phyloP scores from a whole-genome alignment of 2,113 vertebrate genomes.

The Amphiprion percula region DNA sequence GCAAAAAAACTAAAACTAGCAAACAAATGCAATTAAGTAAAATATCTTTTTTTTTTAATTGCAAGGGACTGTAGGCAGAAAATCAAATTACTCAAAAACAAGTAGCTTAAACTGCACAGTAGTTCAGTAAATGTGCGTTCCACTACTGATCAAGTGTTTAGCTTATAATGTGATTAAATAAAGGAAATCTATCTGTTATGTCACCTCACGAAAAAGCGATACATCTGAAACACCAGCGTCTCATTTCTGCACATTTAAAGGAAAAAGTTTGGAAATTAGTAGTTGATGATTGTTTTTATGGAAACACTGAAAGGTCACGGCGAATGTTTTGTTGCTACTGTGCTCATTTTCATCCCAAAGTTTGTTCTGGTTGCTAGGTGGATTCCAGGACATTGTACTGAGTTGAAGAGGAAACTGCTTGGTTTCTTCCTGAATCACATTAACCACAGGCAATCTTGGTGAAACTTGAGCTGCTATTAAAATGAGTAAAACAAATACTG shows the following conservation, averaged over 20 bases:
- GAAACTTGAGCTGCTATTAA: constrained; percentile 37
- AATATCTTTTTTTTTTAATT: too few species aligned
- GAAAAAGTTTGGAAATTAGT: constrained; percentile 26
- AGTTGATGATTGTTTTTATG: constrained; percentile 52
- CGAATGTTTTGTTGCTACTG: constrained; percentile 26
- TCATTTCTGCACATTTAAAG: constrained; percentile 27
- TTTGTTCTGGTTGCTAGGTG: constrained; percentile 75
- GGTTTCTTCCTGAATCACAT: constrained; percentile 74
- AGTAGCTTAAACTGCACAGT: not conserved
- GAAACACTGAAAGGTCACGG: constrained; percentile 54
- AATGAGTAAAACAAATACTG: constrained; percentile 44
- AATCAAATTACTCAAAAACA: not conserved
- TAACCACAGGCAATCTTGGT: constrained; percentile 50
- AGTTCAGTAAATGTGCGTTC: too few species aligned
- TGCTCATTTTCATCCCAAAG: constrained; percentile 19
- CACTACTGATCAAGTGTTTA: not conserved
- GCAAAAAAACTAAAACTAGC: too few species aligned
- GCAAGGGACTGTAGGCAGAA: too few species aligned
- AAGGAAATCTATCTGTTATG: constrained; percentile 6
- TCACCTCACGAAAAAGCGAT: not conserved
- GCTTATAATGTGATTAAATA: constrained; percentile 13
- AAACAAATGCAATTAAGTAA: too few species aligned
- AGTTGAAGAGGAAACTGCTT: constrained; percentile 78
- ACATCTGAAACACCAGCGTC: constrained; percentile 2
- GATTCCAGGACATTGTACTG: constrained; percentile 66